phyloP scores from a whole-genome alignment of 1,140 invertebrate genomes.

The Camponotus vicinus region DNA sequence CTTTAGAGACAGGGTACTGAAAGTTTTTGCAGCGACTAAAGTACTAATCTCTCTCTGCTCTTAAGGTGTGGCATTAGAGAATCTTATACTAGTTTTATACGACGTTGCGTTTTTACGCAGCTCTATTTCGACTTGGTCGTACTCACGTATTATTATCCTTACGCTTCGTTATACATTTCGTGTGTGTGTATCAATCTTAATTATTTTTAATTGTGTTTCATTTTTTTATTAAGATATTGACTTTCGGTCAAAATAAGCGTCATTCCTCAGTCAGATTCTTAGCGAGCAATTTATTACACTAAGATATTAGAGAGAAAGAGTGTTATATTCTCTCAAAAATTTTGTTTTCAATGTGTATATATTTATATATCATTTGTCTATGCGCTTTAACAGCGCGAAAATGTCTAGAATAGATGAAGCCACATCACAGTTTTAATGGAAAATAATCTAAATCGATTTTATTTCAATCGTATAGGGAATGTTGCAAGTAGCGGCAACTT shows the following conservation, averaged over 20 bases:
- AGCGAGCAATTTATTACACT: constrained; percentile 37
- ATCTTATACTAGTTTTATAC: constrained; percentile 68
- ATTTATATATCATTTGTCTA: constrained; percentile 65
- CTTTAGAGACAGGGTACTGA: constrained; percentile 64
- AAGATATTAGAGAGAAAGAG: constrained; percentile 43
- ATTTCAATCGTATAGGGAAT: not conserved
- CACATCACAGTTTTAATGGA: constrained; percentile 49
- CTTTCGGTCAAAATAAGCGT: constrained; percentile 45
- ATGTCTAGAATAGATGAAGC: constrained; percentile 39
- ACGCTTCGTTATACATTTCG: constrained; percentile 38
- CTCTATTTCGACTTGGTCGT: constrained; percentile 57
- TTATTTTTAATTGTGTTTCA: constrained; percentile 50
- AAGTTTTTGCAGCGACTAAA: constrained; percentile 66
- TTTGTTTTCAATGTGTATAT: constrained; percentile 62
- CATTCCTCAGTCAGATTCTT: constrained; percentile 57
- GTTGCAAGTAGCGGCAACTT: not conserved
- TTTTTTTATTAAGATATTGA: constrained; percentile 17
- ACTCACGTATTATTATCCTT: constrained; percentile 30
- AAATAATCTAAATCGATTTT: not conserved
- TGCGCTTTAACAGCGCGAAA: constrained; percentile 54
- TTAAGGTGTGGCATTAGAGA: constrained; percentile 70
- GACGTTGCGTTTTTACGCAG: constrained; percentile 14
- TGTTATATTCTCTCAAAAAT: constrained; percentile 48
- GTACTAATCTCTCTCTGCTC: constrained; percentile 57
- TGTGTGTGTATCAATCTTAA: constrained; percentile 36